Evolutionary conservation across 2,888 invertebrate species (phyloP).

Genomic region (Hirudinaria manillensis): DNA sequence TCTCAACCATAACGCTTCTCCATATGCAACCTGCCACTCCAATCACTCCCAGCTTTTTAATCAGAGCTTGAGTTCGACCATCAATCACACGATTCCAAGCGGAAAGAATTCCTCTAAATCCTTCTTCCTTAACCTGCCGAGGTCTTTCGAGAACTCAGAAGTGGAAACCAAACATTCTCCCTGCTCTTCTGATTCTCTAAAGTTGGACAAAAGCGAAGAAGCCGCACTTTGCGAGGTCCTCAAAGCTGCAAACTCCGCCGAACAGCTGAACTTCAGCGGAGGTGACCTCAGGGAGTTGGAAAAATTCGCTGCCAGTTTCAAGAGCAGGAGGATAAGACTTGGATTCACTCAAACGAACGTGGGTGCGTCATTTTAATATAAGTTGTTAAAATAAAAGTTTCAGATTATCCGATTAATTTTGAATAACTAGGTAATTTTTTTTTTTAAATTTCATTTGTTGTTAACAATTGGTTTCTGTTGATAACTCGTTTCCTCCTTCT

Average conservation of each 20-base stretch:
- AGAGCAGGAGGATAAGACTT: constrained; percentile 90
- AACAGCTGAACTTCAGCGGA: constrained; percentile 30
- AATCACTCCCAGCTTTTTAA: not conserved
- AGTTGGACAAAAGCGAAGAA: not conserved
- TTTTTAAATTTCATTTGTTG: no score
- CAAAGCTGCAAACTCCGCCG: not conserved
- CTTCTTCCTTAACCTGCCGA: constrained; percentile 23
- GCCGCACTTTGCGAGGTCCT: not conserved
- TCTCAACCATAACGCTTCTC: not conserved
- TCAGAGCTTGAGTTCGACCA: not conserved
- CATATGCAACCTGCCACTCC: not conserved
- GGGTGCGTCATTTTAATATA: constrained; percentile 56
- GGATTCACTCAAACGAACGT: constrained; percentile 96
- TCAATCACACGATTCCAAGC: not conserved
- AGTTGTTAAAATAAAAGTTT: not conserved
- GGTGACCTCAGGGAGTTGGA: constrained; percentile 67
- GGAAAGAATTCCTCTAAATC: not conserved
- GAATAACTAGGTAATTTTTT: no score
- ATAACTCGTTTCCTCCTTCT: no score
- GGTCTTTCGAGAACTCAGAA: constrained; percentile 4
- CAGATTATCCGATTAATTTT: not conserved
- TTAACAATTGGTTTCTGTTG: no score
- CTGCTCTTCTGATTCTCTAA: no score
- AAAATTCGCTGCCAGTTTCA: constrained; percentile 95
- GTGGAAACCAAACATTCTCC: not conserved